phyloP scores from a whole-genome alignment of 2,888 invertebrate genomes.

The Ecliptopera silaceata region DNA sequence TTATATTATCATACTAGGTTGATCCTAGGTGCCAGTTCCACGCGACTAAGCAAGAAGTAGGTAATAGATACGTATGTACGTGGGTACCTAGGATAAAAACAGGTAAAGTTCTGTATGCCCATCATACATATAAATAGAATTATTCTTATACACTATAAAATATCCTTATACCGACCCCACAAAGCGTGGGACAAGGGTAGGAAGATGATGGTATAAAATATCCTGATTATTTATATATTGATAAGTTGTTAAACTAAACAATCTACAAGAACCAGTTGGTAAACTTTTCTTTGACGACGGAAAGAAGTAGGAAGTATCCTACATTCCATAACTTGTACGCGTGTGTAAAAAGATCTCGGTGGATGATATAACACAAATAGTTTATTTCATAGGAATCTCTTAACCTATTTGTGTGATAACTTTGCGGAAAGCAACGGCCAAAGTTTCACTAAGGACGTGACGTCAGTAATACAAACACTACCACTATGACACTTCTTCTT shows the following conservation, averaged over 20 bases:
- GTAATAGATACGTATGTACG: too few species aligned
- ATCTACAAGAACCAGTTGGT: background rate
- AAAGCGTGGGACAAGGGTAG: too few species aligned
- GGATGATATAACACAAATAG: background rate
- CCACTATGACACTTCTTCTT: background rate
- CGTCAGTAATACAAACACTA: background rate
- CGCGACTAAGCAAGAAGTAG: too few species aligned
- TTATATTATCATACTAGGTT: too few species aligned
- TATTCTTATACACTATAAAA: too few species aligned
- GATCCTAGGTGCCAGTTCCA: too few species aligned
- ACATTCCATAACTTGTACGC: background rate
- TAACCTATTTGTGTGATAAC: background rate
- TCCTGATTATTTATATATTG: background rate
- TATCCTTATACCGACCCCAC: too few species aligned
- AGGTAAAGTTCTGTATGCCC: too few species aligned
- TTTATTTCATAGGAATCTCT: conserved; percentile 7
- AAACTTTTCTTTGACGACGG: background rate
- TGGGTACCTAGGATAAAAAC: too few species aligned
- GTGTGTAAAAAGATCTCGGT: conserved; percentile 1
- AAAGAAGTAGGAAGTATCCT: background rate
- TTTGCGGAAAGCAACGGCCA: background rate
- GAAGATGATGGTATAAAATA: too few species aligned
- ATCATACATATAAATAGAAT: too few species aligned
- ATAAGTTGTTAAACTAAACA: background rate
- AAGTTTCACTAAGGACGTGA: conserved; percentile 1